These are phyloP conservation scores for Poecilia picta DNA, from an alignment of 2,797 vertebrate genomes.

Conservation along the genomic window DNA sequence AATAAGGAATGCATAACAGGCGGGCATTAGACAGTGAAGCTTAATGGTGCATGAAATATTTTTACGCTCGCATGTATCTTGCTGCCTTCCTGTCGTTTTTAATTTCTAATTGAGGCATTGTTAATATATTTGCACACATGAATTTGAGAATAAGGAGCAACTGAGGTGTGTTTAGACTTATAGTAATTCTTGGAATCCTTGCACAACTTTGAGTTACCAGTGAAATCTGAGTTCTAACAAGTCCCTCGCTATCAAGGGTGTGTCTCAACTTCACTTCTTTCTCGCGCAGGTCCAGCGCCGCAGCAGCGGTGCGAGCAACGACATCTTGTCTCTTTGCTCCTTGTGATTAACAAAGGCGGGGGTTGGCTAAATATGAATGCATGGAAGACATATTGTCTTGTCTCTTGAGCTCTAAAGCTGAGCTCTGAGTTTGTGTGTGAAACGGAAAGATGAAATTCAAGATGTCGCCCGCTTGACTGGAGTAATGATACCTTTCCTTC, in stretches of 20 bases:
- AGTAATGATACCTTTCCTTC: slow-evolving; percentile 7
- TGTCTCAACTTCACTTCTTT: slow-evolving; percentile 19
- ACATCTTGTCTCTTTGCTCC: background rate
- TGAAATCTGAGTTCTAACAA: slow-evolving; percentile 18
- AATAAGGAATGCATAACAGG: slow-evolving; percentile 57
- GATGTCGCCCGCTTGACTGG: background rate
- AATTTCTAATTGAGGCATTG: slow-evolving; percentile 30
- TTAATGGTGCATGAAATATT: slow-evolving; percentile 46
- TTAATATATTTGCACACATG: slow-evolving; percentile 9
- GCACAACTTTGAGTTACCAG: slow-evolving; percentile 18
- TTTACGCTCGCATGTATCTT: slow-evolving; percentile 19
- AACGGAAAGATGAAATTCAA: background rate
- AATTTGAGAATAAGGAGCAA: slow-evolving; percentile 18
- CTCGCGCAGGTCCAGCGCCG: background rate
- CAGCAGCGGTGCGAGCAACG: slow-evolving; percentile 3
- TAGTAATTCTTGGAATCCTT: background rate
- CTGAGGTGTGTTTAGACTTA: slow-evolving; percentile 3
- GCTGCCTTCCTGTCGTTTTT: slow-evolving; percentile 30
- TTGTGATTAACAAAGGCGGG: slow-evolving; percentile 16
- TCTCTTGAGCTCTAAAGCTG: slow-evolving; percentile 8
- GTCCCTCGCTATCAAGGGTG: slow-evolving; percentile 25
- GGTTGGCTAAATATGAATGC: slow-evolving; percentile 19
- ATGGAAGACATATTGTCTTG: slow-evolving; percentile 1
- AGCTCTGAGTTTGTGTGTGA: slow-evolving; percentile 12
- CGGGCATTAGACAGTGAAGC: slow-evolving; percentile 55